These are phyloP conservation scores for Hemicrepidius hirtus DNA, from an alignment of 2,888 invertebrate genomes.

Conservation along the genomic window DNA sequence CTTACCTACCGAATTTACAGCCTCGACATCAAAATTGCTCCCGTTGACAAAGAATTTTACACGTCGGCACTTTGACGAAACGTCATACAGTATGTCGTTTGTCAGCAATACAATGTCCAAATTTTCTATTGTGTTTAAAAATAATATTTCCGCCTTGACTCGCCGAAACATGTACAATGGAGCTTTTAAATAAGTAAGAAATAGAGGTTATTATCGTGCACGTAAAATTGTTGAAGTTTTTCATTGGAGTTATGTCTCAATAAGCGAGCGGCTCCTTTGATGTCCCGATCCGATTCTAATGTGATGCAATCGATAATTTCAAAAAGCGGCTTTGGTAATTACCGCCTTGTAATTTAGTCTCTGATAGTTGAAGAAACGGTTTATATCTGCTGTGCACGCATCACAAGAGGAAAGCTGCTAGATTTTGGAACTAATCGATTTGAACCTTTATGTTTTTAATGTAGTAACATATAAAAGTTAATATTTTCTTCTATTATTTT, in stretches of 20 bases:
- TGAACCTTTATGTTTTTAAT: not conserved
- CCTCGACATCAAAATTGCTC: not conserved
- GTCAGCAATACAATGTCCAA: constrained; percentile 42
- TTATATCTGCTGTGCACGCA: constrained; percentile 19
- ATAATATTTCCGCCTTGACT: constrained; percentile 40
- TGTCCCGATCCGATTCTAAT: constrained; percentile 62
- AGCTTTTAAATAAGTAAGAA: not conserved
- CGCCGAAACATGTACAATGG: constrained; percentile 15
- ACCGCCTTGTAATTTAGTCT: constrained; percentile 43
- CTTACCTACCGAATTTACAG: not conserved
- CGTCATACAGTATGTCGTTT: constrained; percentile 33
- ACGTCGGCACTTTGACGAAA: constrained; percentile 33
- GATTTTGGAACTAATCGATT: constrained; percentile 1
- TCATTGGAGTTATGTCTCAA: constrained; percentile 64
- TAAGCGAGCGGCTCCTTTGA: constrained; percentile 63
- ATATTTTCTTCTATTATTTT: too few relatives aligned
- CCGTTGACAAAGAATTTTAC: constrained; percentile 22
- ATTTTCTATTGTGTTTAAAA: constrained; percentile 45
- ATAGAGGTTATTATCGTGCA: constrained; percentile 21
- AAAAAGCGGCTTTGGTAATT: constrained; percentile 46
- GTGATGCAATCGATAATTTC: constrained; percentile 61
- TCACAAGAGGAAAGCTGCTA: not conserved
- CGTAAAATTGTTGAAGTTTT: constrained; percentile 51
- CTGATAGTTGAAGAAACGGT: constrained; percentile 1
- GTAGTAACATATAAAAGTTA: not conserved